These are phyloP conservation scores for Eulemur coronatus DNA, from an alignment of 2,797 vertebrate genomes.

Conservation along the genomic window DNA sequence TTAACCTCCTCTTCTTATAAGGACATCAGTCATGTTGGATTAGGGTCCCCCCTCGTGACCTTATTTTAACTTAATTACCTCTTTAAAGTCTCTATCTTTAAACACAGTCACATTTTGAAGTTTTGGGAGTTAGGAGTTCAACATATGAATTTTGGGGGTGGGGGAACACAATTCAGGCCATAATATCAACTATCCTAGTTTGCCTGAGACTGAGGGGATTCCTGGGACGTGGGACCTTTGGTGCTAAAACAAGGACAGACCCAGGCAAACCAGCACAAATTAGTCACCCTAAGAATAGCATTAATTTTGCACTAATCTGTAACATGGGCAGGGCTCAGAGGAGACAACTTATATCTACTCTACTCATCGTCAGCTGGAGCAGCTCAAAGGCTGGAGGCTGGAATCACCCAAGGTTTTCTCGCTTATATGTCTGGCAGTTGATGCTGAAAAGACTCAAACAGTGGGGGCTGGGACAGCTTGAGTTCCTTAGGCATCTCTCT, in stretches of 20 bases:
- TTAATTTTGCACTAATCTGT: not conserved
- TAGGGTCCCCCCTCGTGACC: not conserved
- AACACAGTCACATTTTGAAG: not conserved
- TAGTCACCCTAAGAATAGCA: not conserved
- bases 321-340: not conserved
- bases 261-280: not conserved
- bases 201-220: not conserved
- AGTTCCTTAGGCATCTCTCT: not conserved
- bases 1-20: constrained; percentile 13
- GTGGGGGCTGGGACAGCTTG: not conserved
- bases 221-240: not conserved
- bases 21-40: not conserved
- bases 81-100: not conserved
- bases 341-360: not conserved
- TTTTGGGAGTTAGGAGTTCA: not conserved
- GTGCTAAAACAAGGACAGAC: not conserved
- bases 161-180: not conserved
- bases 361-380: not conserved
- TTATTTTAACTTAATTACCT: not conserved
- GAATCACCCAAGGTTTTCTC: not conserved
- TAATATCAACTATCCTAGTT: not conserved
- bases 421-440: not conserved
- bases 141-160: not conserved
- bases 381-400: not conserved
- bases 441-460: not conserved